Evolutionary conservation across 1,140 invertebrate genomes (phyloP), one percentile per base, ranked within the genome.

Genomic region (Drosophila navojoa): DNA sequence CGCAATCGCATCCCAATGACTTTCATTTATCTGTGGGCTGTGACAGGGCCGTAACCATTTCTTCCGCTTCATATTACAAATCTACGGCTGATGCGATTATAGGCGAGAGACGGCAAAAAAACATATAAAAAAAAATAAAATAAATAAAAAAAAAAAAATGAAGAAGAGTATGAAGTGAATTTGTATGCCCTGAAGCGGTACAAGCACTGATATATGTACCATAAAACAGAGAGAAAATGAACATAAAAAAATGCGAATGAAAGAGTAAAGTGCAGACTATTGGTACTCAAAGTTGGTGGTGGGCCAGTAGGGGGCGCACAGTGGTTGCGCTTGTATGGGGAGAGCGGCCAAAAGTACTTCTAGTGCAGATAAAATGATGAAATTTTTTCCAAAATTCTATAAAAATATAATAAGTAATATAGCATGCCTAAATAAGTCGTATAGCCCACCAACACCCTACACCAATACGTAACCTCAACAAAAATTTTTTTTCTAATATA

Each of bases 61-160:
- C 75, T 74, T 77, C 59, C 71, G 64, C 71, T 52, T 77, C 64
- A 60, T 70, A 74, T 70, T 74, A 70, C 75, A 70, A 74, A 74
- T 74, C 75, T 64, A 59, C 64, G 50, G 35, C 44, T 74, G 75
- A 77, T 77, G 62, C 71, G 75, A 77, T 74, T 77, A 77, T 60
- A 49, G 54, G 29, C 50, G 54, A 59, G 45, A 70, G 32, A 59
- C 35, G 49, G 52, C 7, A 45, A 57, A 16, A 60, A 61, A 53
- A 57, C 50, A 35, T 27, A 58, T 5, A 45, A 57, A 16, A 60
- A 61, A 53, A 57, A 57, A 35, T 27, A 58, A 7, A 60, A 25
- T 1, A 32, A 32, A 10, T 10, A 32, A 9, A 9, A 32, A 32
- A 32, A 10, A 32, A 32, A 32, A 10, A 32, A 32, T 9, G 0